phyloP scores from a whole-genome alignment of 2,113 vertebrate species.

The Dasyprocta punctata region DNA sequence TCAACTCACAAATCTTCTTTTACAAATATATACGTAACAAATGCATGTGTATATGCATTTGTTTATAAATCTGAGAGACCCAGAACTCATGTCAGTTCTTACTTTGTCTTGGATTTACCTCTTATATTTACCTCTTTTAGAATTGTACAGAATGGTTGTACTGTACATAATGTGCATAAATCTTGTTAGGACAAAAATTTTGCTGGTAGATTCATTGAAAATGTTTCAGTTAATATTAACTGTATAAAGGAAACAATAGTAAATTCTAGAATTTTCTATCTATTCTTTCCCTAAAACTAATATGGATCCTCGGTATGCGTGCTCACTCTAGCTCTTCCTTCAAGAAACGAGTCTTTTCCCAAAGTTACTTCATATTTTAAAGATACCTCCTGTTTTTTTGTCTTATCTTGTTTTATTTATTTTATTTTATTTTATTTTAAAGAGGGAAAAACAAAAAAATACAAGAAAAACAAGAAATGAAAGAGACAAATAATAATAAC shows the following conservation, averaged over 20 bases:
- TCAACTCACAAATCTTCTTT: background rate
- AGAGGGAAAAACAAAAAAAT: too few species aligned
- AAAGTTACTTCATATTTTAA: background rate
- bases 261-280: background rate
- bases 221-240: background rate
- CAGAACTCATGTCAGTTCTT: background rate
- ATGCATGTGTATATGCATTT: background rate
- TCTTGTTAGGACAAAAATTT: slow-evolving; percentile 32
- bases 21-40: background rate
- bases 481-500: too few species aligned
- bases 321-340: background rate
- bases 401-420: background rate
- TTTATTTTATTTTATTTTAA: too few species aligned
- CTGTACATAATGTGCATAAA: background rate
- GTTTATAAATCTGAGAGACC: background rate
- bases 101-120: background rate
- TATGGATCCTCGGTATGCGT: background rate
- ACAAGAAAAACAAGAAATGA: too few species aligned
- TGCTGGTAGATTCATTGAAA: background rate
- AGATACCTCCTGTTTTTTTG: background rate
- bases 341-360: background rate
- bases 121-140: background rate
- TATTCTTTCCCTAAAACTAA: background rate
- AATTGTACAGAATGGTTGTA: accelerated
- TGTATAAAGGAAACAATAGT: background rate